Base-by-base conservation (phyloP, 2,888 invertebrate species). In the Lycophotia porphyrea region DNA sequence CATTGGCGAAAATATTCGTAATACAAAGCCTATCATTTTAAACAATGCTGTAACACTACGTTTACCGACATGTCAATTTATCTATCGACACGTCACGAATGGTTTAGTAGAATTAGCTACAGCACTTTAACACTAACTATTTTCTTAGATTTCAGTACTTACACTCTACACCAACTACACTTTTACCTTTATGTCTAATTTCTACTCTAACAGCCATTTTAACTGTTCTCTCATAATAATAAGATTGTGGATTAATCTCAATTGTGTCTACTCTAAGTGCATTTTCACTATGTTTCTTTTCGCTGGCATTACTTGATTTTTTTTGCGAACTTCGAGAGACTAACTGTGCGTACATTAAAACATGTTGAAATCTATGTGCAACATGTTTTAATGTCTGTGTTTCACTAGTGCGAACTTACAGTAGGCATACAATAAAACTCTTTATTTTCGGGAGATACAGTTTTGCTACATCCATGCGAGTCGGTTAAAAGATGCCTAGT, bases 41-140 rank as follows among this genome's bases (percentile, higher is more conserved):
- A 24, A 49, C 24, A 24, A 49, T 49, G 11, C 24, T 52, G n/a
- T n/a, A n/a, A 27, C n/a, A 42, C 21, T 21, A 69, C 0, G 2
- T 8, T 69, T 49, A 65, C n/a, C 42, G 34, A 47, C 27, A 31
- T 9, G 78, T 85, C 76, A 76, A 80, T 85, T 82, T 76, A 80
- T 85, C 85, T 85, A 82, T 78, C 0, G 61, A 64, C 61, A 66
- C 9, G 1, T 52, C 31, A 64, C 61, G 15, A 67, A 47, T 72
- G 44, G 66, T 55, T 13, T 15, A 71, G 58, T 64, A 72, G n/a
- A 39, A 36, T 71, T 74, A 76, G 39, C 64, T 64, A 47, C 7
- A 55, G 67, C 74, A 68, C 60, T 47, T n/a, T 78, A 82, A 82
- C 69, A 71, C 63, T 15, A 74, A 71, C 34, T 34, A 36, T 65